Conservation (phyloP, 2,888 invertebrate species). For the Drosophila rellima region DNA sequence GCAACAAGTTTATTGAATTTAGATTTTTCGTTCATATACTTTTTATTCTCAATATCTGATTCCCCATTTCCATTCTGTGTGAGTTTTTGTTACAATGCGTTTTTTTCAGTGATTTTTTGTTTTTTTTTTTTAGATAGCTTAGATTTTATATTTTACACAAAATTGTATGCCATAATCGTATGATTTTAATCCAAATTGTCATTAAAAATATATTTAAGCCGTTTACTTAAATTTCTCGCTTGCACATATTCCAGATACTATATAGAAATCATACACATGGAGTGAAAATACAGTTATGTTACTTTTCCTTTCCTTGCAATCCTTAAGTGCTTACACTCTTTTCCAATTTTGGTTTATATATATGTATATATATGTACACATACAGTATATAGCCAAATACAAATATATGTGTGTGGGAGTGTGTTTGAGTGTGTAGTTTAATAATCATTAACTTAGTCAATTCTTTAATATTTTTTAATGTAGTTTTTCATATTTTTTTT, state of each 20-base stretch:
- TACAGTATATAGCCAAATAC: constrained; percentile 64
- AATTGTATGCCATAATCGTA: constrained; percentile 79
- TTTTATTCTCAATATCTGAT: constrained; percentile 66
- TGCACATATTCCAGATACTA: constrained; percentile 60
- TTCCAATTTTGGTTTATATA: constrained; percentile 24
- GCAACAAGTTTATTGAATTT: constrained; percentile 85
- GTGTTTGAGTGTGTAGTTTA: constrained; percentile 44
- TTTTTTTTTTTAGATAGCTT: constrained; percentile 59
- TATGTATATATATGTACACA: constrained; percentile 36
- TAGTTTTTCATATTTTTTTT: constrained; percentile 24
- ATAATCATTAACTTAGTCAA: constrained; percentile 72
- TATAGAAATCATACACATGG: constrained; percentile 64
- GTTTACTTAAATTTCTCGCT: constrained; percentile 66
- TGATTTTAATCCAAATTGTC: constrained; percentile 65
- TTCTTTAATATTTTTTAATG: constrained; percentile 38
- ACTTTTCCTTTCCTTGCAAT: constrained; percentile 14
- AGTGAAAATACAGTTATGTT: constrained; percentile 59
- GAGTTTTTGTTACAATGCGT: constrained; percentile 81
- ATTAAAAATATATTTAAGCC: constrained; percentile 77
- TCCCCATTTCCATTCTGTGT: constrained; percentile 67
- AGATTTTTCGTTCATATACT: constrained; percentile 74
- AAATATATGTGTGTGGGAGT: constrained; percentile 35
- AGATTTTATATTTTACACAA: constrained; percentile 74
- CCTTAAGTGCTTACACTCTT: constrained; percentile 25
- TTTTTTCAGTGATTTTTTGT: constrained; percentile 52